Conservation (phyloP, 2,113 vertebrate genomes). For the Damaliscus lunatus region DNA sequence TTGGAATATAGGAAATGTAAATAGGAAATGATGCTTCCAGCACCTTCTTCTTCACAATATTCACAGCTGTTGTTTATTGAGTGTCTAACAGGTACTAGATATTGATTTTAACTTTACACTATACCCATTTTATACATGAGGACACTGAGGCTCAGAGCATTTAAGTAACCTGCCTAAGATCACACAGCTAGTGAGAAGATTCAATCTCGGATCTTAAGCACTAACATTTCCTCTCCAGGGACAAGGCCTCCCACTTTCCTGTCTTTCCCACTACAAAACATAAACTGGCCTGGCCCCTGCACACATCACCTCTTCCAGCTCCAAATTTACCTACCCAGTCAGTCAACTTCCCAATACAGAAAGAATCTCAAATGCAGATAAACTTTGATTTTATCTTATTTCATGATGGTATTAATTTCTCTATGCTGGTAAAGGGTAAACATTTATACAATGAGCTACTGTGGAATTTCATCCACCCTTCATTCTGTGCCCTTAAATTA, state of each 20-base stretch:
- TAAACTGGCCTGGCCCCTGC: neutral
- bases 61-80: neutral
- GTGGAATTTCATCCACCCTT: neutral
- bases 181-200: neutral
- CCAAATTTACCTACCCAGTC: neutral
- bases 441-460: neutral
- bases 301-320: neutral
- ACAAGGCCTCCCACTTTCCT: neutral
- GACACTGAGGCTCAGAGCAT: neutral
- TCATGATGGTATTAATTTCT: neutral
- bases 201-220: neutral
- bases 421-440: neutral
- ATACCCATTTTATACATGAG: neutral
- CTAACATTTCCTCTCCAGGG: neutral
- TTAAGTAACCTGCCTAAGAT: neutral
- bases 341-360: neutral
- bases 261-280: neutral
- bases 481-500: neutral
- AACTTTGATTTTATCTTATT: slow-evolving; percentile 23
- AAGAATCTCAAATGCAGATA: neutral
- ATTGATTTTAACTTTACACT: neutral
- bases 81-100: neutral
- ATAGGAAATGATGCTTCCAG: neutral
- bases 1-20: neutral
- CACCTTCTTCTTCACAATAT: neutral